Percentiles rank a stretch among this genome's conserved stretches.
Evolutionary conservation across 53 echinoderm and acorn worm species (phyloP).

Genomic region (Patiria pectinifera): DNA sequence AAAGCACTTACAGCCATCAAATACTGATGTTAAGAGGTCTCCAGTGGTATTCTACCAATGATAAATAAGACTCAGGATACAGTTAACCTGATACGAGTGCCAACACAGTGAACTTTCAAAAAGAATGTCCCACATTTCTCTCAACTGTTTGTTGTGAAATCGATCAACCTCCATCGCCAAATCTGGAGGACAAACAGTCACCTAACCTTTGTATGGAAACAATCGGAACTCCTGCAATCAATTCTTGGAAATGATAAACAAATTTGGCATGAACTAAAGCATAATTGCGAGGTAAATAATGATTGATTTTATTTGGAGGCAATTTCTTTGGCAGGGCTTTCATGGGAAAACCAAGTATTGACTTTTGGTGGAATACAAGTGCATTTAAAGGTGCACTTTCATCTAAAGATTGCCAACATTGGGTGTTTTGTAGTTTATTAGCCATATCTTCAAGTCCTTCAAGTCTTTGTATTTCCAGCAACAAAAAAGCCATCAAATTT

Average conservation of each 20-base stretch:
- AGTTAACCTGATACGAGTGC: background rate
- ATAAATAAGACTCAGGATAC: slow-evolving; percentile 24
- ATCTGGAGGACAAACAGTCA: background rate
- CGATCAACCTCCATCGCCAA: slow-evolving; percentile 50
- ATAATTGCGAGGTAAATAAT: slow-evolving; percentile 30
- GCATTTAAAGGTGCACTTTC: too few species aligned
- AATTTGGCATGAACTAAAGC: slow-evolving; percentile 28
- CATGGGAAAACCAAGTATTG: background rate
- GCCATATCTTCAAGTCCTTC: too few species aligned
- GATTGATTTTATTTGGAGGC: background rate
- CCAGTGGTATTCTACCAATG: slow-evolving; percentile 17
- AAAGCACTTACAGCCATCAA: slow-evolving; percentile 55
- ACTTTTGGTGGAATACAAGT: background rate
- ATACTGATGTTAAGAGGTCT: slow-evolving; percentile 36
- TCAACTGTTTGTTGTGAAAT: slow-evolving; percentile 45
- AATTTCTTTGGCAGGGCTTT: background rate
- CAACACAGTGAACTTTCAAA: slow-evolving; percentile 6
- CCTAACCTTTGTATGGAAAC: background rate
- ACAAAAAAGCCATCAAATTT: too few species aligned
- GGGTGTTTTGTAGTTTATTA: too few species aligned
- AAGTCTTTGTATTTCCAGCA: too few species aligned
- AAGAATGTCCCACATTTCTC: slow-evolving; percentile 20
- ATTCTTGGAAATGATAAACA: slow-evolving; percentile 54
- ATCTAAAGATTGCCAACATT: too few species aligned
- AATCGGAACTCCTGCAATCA: slow-evolving; percentile 37